These are phyloP conservation scores for Selene dorsalis DNA, from an alignment of 2,797 vertebrate genomes.

Conservation along the genomic window DNA sequence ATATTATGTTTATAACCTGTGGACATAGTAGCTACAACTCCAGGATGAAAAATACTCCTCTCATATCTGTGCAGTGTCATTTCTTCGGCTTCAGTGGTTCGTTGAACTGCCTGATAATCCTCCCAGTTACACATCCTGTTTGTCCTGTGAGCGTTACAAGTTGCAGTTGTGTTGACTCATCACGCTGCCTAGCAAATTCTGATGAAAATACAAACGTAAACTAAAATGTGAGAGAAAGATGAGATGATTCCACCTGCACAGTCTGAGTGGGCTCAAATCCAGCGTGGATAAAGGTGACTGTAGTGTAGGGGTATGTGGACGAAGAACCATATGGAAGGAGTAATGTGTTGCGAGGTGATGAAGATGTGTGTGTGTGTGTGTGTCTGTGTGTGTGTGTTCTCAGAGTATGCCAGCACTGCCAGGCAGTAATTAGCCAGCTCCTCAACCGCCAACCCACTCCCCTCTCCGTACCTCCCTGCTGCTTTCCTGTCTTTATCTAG, in stretches of 20 bases:
- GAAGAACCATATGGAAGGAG: constrained; percentile 60
- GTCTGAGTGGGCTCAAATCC: constrained; percentile 40
- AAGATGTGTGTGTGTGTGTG: constrained; percentile 11
- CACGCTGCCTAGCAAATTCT: constrained; percentile 18
- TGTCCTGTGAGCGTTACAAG: constrained; percentile 35
- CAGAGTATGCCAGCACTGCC: constrained; percentile 43
- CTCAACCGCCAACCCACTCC: constrained; percentile 68
- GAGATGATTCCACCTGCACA: constrained; percentile 10
- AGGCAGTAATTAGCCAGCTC: constrained; percentile 78
- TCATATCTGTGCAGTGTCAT: constrained; percentile 24
- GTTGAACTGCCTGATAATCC: constrained; percentile 41
- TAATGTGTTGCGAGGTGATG: constrained; percentile 48
- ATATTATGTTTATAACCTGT: no score
- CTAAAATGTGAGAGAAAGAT: constrained; percentile 10
- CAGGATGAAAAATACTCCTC: constrained; percentile 22
- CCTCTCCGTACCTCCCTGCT: constrained; percentile 51
- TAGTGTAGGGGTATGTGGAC: constrained; percentile 36
- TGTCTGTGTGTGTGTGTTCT: constrained; percentile 14
- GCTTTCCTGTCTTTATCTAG: constrained; percentile 69
- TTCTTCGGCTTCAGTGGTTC: constrained; percentile 32
- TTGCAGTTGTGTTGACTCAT: constrained; percentile 34
- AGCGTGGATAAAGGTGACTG: constrained; percentile 48
- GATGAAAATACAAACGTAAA: constrained; percentile 25
- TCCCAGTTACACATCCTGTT: constrained; percentile 39
- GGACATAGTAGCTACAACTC: neutral